Base-by-base conservation (phyloP, 2,888 invertebrate species). In the Anthoptus insignis region DNA sequence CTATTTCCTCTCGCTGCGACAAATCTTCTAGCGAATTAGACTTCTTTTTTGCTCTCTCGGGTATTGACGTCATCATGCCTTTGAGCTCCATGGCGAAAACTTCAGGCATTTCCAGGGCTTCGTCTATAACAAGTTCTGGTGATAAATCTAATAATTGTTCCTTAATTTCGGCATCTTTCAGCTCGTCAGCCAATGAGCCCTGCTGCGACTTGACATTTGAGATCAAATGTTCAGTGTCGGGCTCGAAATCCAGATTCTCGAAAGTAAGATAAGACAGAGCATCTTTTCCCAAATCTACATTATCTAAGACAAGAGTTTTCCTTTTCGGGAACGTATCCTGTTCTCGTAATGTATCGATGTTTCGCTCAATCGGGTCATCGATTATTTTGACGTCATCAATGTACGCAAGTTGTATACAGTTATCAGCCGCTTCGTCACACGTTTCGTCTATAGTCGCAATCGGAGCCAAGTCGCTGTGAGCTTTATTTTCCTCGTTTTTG, bases 391-490 rank as follows among this genome's bases (percentile, higher is more conserved):
- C 78, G 22, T 88, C 88, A 50, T 89, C 90, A 16, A 90, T 88
- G 49, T 73, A 89, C 0, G 84, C 84, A 14, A 89, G 54, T 34
- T 80, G 81, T 39, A 82, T 79, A 56, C 80, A 73, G 59, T 78
- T 75, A 39, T 85, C 80, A 14, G 84, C 82, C 1, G 80, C 66
- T 72, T 88, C 88, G 13, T 91, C 89, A 14, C 83, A 80, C 0
- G 88, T 84, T 68, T 91, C 91, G 16, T 91, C 91, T 11, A 91
- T 91, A 1, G 89, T 90, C 1, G 91, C 91, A 66, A 91, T 91
- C 0, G 91, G 91, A 11, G 91, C 91, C 67, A 89, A 73, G 60
- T 89, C 89, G 58, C 71, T 78, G 68, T 80, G 81, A 39, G 67
- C 29, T 66, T 82, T 87, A 64, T 70, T 50, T 0, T 86, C 85